Base-by-base conservation (phyloP, 2,888 invertebrate genomes). In the Blera fallax region DNA sequence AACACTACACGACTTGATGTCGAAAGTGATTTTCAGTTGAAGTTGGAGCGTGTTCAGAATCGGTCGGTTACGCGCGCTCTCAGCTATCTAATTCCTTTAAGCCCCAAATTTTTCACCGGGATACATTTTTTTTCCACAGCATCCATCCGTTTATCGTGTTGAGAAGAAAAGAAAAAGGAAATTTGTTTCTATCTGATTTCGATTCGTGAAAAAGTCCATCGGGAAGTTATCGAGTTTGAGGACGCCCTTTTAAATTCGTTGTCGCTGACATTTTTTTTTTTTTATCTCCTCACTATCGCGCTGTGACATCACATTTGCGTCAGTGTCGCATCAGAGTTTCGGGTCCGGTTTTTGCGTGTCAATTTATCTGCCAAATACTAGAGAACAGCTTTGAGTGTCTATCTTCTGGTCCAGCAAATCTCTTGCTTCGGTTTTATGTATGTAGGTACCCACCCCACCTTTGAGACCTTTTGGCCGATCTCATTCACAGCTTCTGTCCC, bases 1-100 rank as follows among this genome's bases (percentile, higher is more conserved):
- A 74, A 70, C 65, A 69, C 64, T 32, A 76, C 74, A 58, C 70
- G 79, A 62, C 76, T 72, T 67, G 76, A 77, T 32, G 85, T 77
- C 65, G 76, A 81, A 81, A 85, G 87, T 83, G 87, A 87, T 87
- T 87, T 89, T 89, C 88, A 89, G 89, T 89, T 89, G 87, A 88
- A 88, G 88, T 89, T 89, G 88, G 89, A 89, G 89, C 89, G 89
- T 88, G 88, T 88, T 89, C 82, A 88, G 48, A 88, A 85, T 80
- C 88, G 89, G 89, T 89, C 88, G 88, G 87, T 84, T 79, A 60
- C 87, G 84, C 87, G 88, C 87, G 84, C 87, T 87, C 87, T 80
- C 77, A 80, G 70, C 82, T 82, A 32, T 81, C 56, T 56, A 65
- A 65, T 56, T 69, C 50, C 43, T 67, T 58, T 56, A 56, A 80